A percentile compares a stretch with the other conserved stretches of the same genome.
phyloP scores from a whole-genome alignment of 2,888 invertebrate genomes.

The Mactromeris polynyma region DNA sequence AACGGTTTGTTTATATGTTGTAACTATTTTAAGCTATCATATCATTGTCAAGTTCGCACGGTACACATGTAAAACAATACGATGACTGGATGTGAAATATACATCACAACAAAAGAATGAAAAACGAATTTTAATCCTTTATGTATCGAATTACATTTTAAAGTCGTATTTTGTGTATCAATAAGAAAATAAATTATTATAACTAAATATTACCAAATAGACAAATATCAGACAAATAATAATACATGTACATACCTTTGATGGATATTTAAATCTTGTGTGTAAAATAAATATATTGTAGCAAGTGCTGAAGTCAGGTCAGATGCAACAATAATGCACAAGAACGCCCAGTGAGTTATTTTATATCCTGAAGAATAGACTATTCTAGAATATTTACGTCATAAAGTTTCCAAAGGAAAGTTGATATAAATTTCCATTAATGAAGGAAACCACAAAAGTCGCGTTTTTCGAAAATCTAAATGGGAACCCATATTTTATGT shows the following conservation, averaged over 20 bases:
- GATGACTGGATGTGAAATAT: too few species aligned
- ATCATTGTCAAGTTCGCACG: too few species aligned
- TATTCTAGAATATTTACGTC: neutral
- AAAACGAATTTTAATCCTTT: too few species aligned
- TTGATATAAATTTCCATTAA: neutral
- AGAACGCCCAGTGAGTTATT: neutral
- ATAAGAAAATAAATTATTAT: neutral
- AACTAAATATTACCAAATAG: neutral
- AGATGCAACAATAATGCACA: neutral
- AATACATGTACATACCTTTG: neutral
- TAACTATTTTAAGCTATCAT: too few species aligned
- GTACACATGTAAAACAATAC: too few species aligned
- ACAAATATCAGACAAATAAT: neutral
- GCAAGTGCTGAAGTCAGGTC: neutral
- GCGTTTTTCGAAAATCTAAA: neutral
- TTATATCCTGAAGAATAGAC: neutral
- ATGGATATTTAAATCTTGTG: neutral
- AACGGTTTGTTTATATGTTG: too few species aligned
- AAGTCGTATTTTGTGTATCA: too few species aligned
- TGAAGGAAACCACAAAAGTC: neutral
- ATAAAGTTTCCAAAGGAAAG: neutral
- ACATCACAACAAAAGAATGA: too few species aligned
- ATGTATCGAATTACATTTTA: too few species aligned
- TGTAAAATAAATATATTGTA: neutral
- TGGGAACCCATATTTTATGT: neutral